A percentile compares a stretch with the other conserved stretches of the same genome.
These are phyloP conservation scores for Poeciliopsis retropinna DNA, from an alignment of 2,113 vertebrate genomes.

Conservation along the genomic window DNA sequence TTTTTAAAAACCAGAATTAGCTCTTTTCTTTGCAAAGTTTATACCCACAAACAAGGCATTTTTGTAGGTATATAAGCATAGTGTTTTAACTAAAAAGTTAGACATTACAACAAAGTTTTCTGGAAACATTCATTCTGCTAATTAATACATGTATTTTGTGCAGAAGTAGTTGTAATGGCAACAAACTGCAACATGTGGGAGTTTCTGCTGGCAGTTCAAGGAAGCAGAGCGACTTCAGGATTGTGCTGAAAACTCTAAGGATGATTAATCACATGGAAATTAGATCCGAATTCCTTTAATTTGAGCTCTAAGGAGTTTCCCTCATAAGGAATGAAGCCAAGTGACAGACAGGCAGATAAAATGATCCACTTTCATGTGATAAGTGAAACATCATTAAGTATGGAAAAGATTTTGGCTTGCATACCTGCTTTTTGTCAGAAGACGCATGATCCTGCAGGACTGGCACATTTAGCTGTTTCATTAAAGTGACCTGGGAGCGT, in stretches of 20 bases:
- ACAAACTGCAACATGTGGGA: not conserved
- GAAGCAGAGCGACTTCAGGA: not conserved
- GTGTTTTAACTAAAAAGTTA: no score
- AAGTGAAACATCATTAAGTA: not conserved
- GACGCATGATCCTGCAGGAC: not conserved
- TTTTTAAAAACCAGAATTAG: no score
- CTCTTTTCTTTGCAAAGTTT: no score
- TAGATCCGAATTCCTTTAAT: not conserved
- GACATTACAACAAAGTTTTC: not conserved
- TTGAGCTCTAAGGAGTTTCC: not conserved
- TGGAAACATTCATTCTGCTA: not conserved
- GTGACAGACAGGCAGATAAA: not conserved
- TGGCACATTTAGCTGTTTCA: constrained; percentile 1
- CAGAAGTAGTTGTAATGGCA: not conserved
- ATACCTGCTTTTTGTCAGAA: not conserved
- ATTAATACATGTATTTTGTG: not conserved
- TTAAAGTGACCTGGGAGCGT: not conserved
- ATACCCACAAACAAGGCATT: no score
- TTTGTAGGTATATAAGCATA: no score
- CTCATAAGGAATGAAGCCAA: not conserved
- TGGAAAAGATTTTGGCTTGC: not conserved
- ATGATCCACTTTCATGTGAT: not conserved
- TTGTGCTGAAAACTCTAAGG: not conserved
- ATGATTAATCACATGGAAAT: not conserved
- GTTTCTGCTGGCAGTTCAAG: not conserved